Evolutionary conservation across 2,888 invertebrate genomes (phyloP), one percentile per base, ranked within the genome.

Genomic region (Cosmia trapezina): DNA sequence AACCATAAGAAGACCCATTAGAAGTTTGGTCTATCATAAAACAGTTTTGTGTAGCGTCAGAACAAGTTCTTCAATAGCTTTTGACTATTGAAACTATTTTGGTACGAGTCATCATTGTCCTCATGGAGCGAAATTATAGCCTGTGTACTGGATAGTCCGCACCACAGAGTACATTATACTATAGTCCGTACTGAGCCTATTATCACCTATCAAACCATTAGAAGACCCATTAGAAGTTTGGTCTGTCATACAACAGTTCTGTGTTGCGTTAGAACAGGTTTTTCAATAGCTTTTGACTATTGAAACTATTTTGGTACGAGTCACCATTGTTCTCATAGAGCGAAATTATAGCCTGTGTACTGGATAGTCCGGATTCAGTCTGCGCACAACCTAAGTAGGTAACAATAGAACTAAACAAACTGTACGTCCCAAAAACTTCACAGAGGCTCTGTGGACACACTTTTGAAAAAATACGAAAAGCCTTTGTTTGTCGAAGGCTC

Each of bases 401-500:
- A 72, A 33, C n/a, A 51, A 41, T 7, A 53, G 3, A 37, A 43
- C 12, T 57, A 60, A 43, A 54, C 17, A 56, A 62, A 70, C 41
- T 45, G 17, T 11, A 45, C 11, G 3, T 54, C 9, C 54, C 49
- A 22, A 63, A 78, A 64, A 60, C 43, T 70, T 33, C 41, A 73
- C 51, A 56, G 17, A 45, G 9, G 7, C 19, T 37, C 45, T 49
- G 62, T 53, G 43, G n/a, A 62, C 12, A 62, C 61, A 60, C 22
- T 54, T 74, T 78, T 65, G 19, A 57, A 85, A 82, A 87, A 89
- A 86, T 73, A 70, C 80, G 61, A 73, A 78, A 77, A 67, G 67
- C 75, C 66, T 69, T 59, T 88, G 86, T 89, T 89, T 89, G 69
- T 74, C 54, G 63, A 80, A 81, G 81, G 83, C 87, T 84, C 82